Evolutionary conservation across 2,888 invertebrate genomes (phyloP).

Genomic region (Xanthia togata): DNA sequence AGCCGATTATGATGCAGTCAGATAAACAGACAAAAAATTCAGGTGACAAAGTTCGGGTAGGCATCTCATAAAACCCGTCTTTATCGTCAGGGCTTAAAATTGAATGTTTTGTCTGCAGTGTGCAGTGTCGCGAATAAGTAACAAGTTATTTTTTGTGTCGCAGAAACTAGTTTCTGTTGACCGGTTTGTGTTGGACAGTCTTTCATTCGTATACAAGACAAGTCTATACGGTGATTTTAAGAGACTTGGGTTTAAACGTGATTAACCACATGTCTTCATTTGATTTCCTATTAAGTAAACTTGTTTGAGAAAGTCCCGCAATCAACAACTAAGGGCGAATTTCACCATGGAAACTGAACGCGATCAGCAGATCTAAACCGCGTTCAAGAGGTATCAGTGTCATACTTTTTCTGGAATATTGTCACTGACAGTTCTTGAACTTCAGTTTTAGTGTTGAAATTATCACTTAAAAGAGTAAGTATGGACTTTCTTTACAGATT

Average conservation of each 20-base stretch:
- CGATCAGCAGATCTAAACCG: background rate
- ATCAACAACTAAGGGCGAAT: background rate
- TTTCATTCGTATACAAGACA: constrained; percentile 74
- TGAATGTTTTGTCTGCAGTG: constrained; percentile 52
- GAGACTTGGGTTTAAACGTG: constrained; percentile 29
- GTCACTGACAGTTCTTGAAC: no score
- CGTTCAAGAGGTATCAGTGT: no score
- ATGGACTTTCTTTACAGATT: background rate
- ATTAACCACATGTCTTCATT: constrained; percentile 14
- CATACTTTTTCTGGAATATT: no score
- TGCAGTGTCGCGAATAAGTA: constrained; percentile 58
- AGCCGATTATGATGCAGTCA: background rate
- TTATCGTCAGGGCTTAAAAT: constrained; percentile 19
- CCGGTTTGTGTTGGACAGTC: constrained; percentile 68
- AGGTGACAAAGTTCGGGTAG: background rate
- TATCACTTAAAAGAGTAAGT: background rate
- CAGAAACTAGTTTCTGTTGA: constrained; percentile 70
- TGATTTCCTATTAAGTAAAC: background rate
- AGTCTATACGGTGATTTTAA: constrained; percentile 39
- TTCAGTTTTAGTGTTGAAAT: no score
- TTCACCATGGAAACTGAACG: background rate
- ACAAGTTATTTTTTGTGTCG: constrained; percentile 69
- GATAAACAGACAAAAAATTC: background rate
- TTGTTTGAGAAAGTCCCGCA: background rate
- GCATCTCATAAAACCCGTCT: constrained; percentile 1